phyloP scores from a whole-genome alignment of 2,113 vertebrate species.

The Odocoileus virginianus region DNA sequence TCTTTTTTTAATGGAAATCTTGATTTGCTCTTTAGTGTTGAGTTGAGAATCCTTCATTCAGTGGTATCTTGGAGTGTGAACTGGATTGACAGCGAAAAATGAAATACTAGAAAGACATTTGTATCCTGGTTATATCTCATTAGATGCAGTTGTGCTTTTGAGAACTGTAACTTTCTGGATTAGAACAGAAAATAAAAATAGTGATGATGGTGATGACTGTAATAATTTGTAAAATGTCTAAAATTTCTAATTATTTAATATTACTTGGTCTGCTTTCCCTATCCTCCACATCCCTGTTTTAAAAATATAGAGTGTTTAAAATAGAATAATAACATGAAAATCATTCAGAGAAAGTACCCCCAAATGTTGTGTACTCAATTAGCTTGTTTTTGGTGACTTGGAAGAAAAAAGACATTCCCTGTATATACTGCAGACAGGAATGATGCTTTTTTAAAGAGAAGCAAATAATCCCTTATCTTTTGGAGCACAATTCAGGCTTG shows the following conservation, averaged over 20 bases:
- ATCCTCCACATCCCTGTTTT: not conserved
- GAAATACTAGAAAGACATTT: constrained; percentile 32
- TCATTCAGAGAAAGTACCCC: not conserved
- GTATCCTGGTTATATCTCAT: constrained; percentile 71
- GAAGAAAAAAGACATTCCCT: not conserved
- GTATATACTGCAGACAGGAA: not conserved
- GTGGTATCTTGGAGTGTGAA: constrained; percentile 39
- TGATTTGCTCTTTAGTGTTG: not conserved
- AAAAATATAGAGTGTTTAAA: constrained; percentile 16
- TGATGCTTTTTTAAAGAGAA: not conserved
- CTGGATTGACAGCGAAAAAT: constrained; percentile 56
- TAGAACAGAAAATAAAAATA: constrained; percentile 32
- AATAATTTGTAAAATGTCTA: not conserved
- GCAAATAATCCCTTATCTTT: not conserved
- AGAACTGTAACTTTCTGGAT: not conserved
- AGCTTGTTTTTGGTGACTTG: not conserved
- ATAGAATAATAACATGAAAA: constrained; percentile 47
- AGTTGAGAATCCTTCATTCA: constrained; percentile 9
- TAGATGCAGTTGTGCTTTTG: constrained; percentile 11
- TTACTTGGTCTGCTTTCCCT: not conserved
- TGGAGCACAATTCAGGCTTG: not conserved
- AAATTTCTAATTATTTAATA: not conserved
- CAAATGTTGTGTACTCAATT: not conserved
- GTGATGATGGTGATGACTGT: not conserved
- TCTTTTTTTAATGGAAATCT: constrained; percentile 53